A percentile compares a stretch with the other conserved stretches of the same genome.
Evolutionary conservation across 1,140 invertebrate genomes (phyloP).

Genomic region (Limonius californicus): DNA sequence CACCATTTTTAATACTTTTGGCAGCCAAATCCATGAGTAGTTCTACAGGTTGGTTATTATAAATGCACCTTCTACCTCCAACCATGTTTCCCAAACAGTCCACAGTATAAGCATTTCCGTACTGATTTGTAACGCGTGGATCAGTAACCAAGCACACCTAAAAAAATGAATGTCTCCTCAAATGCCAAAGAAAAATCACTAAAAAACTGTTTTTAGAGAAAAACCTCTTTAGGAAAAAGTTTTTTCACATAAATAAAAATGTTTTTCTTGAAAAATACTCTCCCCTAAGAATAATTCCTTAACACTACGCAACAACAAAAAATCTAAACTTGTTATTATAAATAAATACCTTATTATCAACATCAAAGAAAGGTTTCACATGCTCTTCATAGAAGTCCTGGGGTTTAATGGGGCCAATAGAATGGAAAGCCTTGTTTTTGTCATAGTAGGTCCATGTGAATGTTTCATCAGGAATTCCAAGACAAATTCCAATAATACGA

Average conservation of each 20-base stretch:
- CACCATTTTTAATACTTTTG: constrained; percentile 73
- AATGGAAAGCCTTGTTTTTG: constrained; percentile 75
- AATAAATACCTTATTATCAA: constrained; percentile 65
- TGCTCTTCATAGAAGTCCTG: constrained; percentile 76
- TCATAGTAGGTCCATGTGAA: constrained; percentile 88
- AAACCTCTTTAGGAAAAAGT: too few species aligned
- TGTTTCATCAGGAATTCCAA: constrained; percentile 72
- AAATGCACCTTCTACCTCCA: constrained; percentile 69
- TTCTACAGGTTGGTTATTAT: constrained; percentile 85
- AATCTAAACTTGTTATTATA: background rate
- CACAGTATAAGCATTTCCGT: constrained; percentile 77
- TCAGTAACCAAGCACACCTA: constrained; percentile 82
- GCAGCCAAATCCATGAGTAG: constrained; percentile 68
- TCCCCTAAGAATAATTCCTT: too few species aligned
- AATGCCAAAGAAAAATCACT: too few species aligned
- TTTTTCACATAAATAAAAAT: too few species aligned
- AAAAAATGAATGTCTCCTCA: too few species aligned
- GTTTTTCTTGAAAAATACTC: too few species aligned
- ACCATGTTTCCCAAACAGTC: constrained; percentile 84
- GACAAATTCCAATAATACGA: constrained; percentile 75
- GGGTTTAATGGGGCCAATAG: constrained; percentile 72
- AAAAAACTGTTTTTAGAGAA: too few species aligned
- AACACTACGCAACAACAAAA: background rate
- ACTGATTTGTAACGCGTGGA: constrained; percentile 72
- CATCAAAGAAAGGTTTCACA: constrained; percentile 75